Percentiles rank a stretch among this genome's conserved stretches.
These are phyloP conservation scores for Ctena decussata DNA, from an alignment of 2,888 invertebrate species.

Conservation along the genomic window DNA sequence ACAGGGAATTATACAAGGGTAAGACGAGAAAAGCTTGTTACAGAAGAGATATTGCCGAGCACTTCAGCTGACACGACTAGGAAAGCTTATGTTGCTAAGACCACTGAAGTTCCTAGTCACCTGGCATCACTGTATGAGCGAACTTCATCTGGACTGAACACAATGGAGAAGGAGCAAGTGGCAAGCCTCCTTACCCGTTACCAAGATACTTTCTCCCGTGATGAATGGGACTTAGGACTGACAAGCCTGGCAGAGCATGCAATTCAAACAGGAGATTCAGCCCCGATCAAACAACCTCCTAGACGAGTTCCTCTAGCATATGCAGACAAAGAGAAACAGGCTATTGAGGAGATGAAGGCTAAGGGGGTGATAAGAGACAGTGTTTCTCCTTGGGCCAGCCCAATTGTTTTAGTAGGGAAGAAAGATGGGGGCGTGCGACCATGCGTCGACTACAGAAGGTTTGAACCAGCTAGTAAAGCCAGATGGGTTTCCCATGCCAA, in stretches of 20 bases:
- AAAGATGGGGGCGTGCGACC: constrained; percentile 8
- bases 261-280: neutral
- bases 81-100: neutral
- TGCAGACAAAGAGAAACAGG: neutral
- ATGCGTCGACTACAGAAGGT: constrained; percentile 8
- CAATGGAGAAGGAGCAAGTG: neutral
- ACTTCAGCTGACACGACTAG: neutral
- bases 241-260: neutral
- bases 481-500: neutral
- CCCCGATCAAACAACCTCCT: neutral
- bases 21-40: neutral
- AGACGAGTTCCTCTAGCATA: neutral
- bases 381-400: neutral
- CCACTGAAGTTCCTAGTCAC: neutral
- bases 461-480: neutral
- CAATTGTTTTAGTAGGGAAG: constrained; percentile 3
- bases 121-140: too few relatives aligned
- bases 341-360: neutral
- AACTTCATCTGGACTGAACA: neutral
- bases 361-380: constrained; percentile 1
- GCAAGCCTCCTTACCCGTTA: neutral
- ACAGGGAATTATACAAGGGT: neutral
- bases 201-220: neutral
- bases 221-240: neutral
- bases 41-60: too few relatives aligned